Base-by-base conservation (phyloP, 2,888 invertebrate genomes). In the Gryllus longicercus region DNA sequence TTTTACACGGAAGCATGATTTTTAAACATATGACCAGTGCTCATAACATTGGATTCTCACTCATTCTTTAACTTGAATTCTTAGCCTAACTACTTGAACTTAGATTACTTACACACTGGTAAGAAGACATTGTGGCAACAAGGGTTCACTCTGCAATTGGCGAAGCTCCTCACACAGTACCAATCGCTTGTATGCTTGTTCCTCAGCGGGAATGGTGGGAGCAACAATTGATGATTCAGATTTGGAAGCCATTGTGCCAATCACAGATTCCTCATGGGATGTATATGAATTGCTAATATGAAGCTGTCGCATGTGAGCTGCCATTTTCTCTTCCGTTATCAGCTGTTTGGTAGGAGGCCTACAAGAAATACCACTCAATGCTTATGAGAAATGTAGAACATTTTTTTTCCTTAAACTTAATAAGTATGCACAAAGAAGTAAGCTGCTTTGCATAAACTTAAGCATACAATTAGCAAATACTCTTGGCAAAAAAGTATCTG, bases 261-360 rank as follows among this genome's bases (percentile, higher is more conserved):
- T 25, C n/a, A 75, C 75, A 11, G 77, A 51, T n/a, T 49, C 77
- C 14, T 23, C n/a, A 16, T 23, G 77, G 10, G 77, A 49, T 18
- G 12, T 79, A 81, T 85, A 85, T 81, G 84, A 85, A 11, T 88
- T 86, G 84, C 88, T 90, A 83, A 95, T 94, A 85, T 94, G 94
- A 51, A 95, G 88, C 74, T 92, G 91, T 83, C 91, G 92, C 82
- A 95, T 90, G 85, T 95, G 94, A 49, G 93, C 94, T 0, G 94
- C 93, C 92, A 95, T 95, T 86, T 93, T 94, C 85, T 95, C 95
- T 86, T 95, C 95, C 0, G 94, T 94, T 82, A 95, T 94, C 75
- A 93, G 90, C 85, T 94, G 94, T 85, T 95, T 95, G 11, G 89
- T 50, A 10, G 77, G 38, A 3, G 79, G 79, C 76, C 81, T 81